phyloP scores from a whole-genome alignment of 2,888 invertebrate species.

The Amorpha juglandis region DNA sequence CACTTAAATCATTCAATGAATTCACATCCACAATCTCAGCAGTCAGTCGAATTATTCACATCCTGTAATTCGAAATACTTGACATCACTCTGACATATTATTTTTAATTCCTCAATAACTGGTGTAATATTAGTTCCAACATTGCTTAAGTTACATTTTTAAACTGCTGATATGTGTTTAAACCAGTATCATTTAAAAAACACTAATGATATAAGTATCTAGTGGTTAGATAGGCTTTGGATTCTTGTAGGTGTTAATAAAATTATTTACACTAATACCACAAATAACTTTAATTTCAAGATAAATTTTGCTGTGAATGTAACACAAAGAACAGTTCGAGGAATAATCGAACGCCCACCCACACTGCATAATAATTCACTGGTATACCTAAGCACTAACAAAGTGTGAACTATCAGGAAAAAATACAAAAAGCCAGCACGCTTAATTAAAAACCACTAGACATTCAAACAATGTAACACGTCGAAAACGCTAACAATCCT shows the following conservation, averaged over 20 bases:
- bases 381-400: background rate
- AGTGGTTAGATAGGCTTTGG: too few species aligned
- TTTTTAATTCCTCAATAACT: conserved; percentile 9
- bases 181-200: too few species aligned
- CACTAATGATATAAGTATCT: too few species aligned
- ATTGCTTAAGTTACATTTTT: conserved; percentile 4
- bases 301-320: background rate
- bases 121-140: background rate
- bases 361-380: background rate
- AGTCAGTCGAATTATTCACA: background rate
- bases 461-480: background rate
- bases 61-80: conserved; percentile 22
- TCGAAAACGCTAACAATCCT: conserved; percentile 6
- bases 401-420: background rate
- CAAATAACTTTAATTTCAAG: background rate
- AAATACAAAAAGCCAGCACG: background rate
- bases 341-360: background rate
- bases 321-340: background rate
- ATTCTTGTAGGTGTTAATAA: too few species aligned
- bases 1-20: background rate
- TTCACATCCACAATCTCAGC: background rate
- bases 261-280: too few species aligned
- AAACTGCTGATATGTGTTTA: background rate
- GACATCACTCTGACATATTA: conserved; percentile 16
- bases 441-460: background rate